Evolutionary conservation across 2,888 invertebrate species (phyloP).

Genomic region (Plebejus anna): DNA sequence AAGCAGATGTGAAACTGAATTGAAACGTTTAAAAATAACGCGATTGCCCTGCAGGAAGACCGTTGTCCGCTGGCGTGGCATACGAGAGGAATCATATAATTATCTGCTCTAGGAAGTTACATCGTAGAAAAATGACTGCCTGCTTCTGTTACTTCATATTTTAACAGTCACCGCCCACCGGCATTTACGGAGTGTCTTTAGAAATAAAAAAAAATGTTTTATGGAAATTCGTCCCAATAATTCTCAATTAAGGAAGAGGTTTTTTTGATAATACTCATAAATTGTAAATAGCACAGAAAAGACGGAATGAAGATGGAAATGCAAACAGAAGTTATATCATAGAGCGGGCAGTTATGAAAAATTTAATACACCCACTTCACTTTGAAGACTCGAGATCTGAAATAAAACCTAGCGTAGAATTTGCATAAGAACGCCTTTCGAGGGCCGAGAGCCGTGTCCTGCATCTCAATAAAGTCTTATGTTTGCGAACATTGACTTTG

Average conservation of each 20-base stretch:
- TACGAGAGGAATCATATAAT: too few relatives aligned
- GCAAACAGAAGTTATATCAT: constrained; percentile 12
- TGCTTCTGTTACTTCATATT: too few relatives aligned
- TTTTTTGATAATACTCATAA: neutral
- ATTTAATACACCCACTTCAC: constrained; percentile 67
- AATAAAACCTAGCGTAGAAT: constrained; percentile 70
- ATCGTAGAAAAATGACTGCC: too few relatives aligned
- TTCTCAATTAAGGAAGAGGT: neutral
- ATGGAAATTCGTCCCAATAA: neutral
- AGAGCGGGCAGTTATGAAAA: constrained; percentile 68
- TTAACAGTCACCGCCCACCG: too few relatives aligned
- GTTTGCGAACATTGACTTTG: constrained; percentile 77
- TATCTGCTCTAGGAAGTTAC: too few relatives aligned
- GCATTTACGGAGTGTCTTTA: too few relatives aligned
- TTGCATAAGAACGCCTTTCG: constrained; percentile 68
- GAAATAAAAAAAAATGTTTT: too few relatives aligned
- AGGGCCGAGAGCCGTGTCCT: constrained; percentile 68
- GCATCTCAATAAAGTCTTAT: constrained; percentile 78
- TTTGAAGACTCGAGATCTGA: constrained; percentile 56
- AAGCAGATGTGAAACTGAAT: too few relatives aligned
- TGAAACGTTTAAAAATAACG: too few relatives aligned
- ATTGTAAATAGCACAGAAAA: constrained; percentile 30
- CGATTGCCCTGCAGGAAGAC: too few relatives aligned
- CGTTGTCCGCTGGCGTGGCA: too few relatives aligned
- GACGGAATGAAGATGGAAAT: constrained; percentile 32